These are phyloP conservation scores for Chaetodon trifasciatus DNA, from an alignment of 2,797 vertebrate genomes.

Conservation along the genomic window DNA sequence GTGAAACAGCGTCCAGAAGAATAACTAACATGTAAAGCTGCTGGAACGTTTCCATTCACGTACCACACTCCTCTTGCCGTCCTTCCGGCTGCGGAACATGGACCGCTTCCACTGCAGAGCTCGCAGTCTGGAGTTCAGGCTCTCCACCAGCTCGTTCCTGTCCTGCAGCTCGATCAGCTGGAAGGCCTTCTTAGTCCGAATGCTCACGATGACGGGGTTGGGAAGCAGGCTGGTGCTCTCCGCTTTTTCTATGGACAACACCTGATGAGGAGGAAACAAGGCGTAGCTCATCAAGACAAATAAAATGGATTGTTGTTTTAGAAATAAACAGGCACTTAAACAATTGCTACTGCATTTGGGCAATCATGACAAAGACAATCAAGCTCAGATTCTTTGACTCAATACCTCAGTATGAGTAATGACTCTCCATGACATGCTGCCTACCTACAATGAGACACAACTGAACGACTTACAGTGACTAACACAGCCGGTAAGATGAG, in stretches of 20 bases:
- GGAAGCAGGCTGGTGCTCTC: conserved; percentile 93
- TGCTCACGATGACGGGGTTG: conserved; percentile 93
- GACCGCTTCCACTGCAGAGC: conserved; percentile 84
- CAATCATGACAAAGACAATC: not conserved
- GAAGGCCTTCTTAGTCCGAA: conserved; percentile 93
- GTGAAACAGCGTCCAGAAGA: not conserved
- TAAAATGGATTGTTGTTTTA: not conserved
- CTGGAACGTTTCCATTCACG: not conserved
- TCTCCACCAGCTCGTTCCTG: conserved; percentile 89
- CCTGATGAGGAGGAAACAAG: conserved; percentile 75
- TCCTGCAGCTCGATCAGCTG: conserved; percentile 95
- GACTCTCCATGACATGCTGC: not conserved
- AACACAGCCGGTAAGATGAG: not conserved
- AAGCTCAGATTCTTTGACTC: no score
- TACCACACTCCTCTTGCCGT: conserved; percentile 74
- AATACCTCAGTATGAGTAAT: not conserved
- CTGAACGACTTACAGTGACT: no score
- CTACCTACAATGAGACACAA: no score
- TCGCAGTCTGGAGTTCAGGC: conserved; percentile 84
- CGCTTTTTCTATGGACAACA: conserved; percentile 94
- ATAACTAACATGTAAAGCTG: not conserved
- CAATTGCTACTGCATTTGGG: not conserved
- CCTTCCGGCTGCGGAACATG: conserved; percentile 73
- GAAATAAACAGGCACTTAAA: not conserved
- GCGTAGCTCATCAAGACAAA: not conserved